These are phyloP conservation scores for Ianthella basta DNA, from an alignment of 37 sponge, comb jelly and placozoan genomes.

Conservation along the genomic window DNA sequence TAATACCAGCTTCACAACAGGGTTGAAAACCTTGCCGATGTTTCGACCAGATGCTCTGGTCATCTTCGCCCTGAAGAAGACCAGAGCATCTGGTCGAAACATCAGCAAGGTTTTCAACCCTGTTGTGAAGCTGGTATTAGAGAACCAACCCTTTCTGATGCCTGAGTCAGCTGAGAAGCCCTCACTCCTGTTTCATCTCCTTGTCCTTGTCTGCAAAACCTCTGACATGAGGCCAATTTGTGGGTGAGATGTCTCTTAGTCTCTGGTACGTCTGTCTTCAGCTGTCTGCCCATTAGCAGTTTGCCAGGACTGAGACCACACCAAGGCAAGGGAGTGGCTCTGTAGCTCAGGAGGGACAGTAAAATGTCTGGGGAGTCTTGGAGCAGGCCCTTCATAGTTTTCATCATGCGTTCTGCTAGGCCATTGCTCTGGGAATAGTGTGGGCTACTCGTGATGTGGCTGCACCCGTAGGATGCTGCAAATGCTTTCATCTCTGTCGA, in stretches of 20 bases:
- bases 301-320: slow-evolving; percentile 29
- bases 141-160: too few species aligned
- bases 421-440: slow-evolving; percentile 35
- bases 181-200: background rate
- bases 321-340: slow-evolving; percentile 35
- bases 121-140: too few species aligned
- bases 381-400: slow-evolving; percentile 29
- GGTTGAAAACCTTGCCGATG: too few species aligned
- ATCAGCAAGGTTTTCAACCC: too few species aligned
- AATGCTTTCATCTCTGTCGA: slow-evolving; percentile 39
- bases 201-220: slow-evolving; percentile 10
- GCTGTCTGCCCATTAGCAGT: slow-evolving; percentile 20
- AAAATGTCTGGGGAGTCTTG: background rate
- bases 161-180: too few species aligned
- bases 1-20: too few species aligned
- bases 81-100: too few species aligned
- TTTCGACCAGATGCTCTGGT: too few species aligned
- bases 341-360: slow-evolving; percentile 6
- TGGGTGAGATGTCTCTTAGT: too few species aligned
- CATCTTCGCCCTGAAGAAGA: too few species aligned
- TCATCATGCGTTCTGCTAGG: slow-evolving; percentile 24
- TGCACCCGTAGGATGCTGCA: slow-evolving; percentile 48
- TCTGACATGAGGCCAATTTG: too few species aligned
- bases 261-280: slow-evolving; percentile 23
- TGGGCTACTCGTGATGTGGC: slow-evolving; percentile 61